A percentile compares a stretch with the other conserved stretches of the same genome.
Conservation (phyloP, 2,797 vertebrate genomes). For the Kryptopterus vitreolus region DNA sequence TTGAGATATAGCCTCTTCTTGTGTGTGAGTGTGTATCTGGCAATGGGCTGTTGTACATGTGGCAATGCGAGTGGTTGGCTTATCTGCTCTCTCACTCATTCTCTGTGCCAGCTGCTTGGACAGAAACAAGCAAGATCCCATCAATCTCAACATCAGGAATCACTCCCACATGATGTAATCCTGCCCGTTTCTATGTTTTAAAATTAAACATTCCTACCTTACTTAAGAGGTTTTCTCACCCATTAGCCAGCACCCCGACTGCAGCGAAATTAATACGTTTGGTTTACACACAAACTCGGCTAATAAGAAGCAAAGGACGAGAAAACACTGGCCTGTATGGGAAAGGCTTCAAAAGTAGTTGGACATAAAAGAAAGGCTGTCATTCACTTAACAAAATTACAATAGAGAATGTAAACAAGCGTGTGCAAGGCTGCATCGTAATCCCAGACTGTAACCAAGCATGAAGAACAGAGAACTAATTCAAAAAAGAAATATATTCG, state of each 20-base stretch:
- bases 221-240: constrained; percentile 12
- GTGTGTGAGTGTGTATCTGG: constrained; percentile 41
- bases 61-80: constrained; percentile 54
- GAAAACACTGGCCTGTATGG: constrained; percentile 1
- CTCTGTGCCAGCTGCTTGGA: constrained; percentile 54
- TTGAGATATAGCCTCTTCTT: constrained; percentile 43
- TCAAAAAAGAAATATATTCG: background rate
- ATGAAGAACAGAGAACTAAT: background rate
- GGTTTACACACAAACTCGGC: background rate
- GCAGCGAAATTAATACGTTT: background rate
- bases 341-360: background rate
- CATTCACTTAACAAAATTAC: constrained; percentile 6
- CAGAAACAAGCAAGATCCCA: constrained; percentile 39
- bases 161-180: constrained; percentile 43
- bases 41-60: constrained; percentile 53
- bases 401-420: constrained; percentile 10
- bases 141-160: constrained; percentile 43
- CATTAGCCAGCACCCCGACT: background rate
- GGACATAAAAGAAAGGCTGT: constrained; percentile 12
- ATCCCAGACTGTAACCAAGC: background rate
- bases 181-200: constrained; percentile 41
- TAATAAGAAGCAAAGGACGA: background rate
- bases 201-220: constrained; percentile 51
- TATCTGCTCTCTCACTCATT: constrained; percentile 43
- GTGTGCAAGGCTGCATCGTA: background rate